Evolutionary conservation across 2,113 vertebrate species (phyloP).

Genomic region (Ptilonorhynchus violaceus): DNA sequence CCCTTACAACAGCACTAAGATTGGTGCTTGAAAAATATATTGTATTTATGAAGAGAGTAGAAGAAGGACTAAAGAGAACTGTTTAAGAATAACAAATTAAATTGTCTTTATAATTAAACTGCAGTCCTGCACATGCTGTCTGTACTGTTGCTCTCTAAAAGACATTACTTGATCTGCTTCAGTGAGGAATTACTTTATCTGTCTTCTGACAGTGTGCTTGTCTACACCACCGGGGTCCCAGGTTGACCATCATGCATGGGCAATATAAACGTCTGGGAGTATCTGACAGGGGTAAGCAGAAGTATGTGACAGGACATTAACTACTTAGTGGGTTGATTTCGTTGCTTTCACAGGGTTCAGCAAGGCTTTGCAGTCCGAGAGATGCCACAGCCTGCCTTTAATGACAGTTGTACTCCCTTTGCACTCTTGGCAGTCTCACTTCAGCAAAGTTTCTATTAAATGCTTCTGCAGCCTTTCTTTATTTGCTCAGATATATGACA

Average conservation of each 20-base stretch:
- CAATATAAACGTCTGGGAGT: not conserved
- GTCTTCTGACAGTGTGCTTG: not conserved
- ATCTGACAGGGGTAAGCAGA: slow-evolving; percentile 10
- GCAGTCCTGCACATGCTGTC: not conserved
- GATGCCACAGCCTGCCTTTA: not conserved
- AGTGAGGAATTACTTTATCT: not conserved
- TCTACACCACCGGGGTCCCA: fast-evolving
- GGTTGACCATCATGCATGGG: not conserved
- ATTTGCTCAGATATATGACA: not conserved
- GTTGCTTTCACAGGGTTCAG: not conserved
- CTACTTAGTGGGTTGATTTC: not conserved
- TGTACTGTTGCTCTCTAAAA: not conserved
- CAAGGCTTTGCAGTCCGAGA: not conserved
- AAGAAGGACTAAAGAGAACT: not conserved
- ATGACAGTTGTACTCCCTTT: not conserved
- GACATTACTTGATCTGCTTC: not conserved
- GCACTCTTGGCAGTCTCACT: not conserved
- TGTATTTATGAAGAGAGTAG: not conserved
- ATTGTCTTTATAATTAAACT: not conserved
- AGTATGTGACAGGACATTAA: slow-evolving; percentile 17
- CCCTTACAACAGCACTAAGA: not conserved
- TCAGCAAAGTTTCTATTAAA: not conserved
- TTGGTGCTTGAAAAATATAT: not conserved
- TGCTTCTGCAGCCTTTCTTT: not conserved
- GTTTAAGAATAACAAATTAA: slow-evolving; percentile 15